These are phyloP conservation scores for Tipula helvola DNA, from an alignment of 2,888 invertebrate genomes.

Conservation along the genomic window DNA sequence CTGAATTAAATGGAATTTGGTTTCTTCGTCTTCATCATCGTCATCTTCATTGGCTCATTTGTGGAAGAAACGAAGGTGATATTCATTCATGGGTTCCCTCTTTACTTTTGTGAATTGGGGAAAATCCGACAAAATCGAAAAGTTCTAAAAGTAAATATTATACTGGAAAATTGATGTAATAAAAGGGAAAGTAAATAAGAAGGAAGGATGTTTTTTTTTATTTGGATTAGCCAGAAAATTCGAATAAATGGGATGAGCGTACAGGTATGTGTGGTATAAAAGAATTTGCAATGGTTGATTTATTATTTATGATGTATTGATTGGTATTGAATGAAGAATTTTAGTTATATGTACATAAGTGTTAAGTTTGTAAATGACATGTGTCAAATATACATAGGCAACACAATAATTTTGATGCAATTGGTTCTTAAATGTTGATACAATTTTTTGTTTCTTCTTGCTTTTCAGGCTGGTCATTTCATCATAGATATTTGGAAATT, in stretches of 20 bases:
- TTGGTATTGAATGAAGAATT: not conserved
- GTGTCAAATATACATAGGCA: too few relatives aligned
- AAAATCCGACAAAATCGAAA: not conserved
- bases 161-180: not conserved
- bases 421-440: too few relatives aligned
- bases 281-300: not conserved
- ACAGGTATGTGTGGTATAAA: not conserved
- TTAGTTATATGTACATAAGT: too few relatives aligned
- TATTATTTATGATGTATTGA: not conserved
- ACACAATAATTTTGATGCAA: too few relatives aligned
- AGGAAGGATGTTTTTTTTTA: not conserved
- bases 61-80: not conserved
- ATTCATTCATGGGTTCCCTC: not conserved
- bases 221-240: not conserved
- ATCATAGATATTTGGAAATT: too few relatives aligned
- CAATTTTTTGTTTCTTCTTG: too few relatives aligned
- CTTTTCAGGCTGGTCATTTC: too few relatives aligned
- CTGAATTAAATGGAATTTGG: not conserved
- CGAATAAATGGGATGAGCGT: not conserved
- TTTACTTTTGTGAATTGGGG: not conserved
- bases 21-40: not conserved
- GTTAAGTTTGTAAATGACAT: too few relatives aligned
- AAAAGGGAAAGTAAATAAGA: not conserved
- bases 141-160: not conserved
- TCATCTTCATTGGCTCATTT: not conserved